These are phyloP conservation scores for Telenomus remus DNA, from an alignment of 1,140 invertebrate genomes.

Conservation along the genomic window DNA sequence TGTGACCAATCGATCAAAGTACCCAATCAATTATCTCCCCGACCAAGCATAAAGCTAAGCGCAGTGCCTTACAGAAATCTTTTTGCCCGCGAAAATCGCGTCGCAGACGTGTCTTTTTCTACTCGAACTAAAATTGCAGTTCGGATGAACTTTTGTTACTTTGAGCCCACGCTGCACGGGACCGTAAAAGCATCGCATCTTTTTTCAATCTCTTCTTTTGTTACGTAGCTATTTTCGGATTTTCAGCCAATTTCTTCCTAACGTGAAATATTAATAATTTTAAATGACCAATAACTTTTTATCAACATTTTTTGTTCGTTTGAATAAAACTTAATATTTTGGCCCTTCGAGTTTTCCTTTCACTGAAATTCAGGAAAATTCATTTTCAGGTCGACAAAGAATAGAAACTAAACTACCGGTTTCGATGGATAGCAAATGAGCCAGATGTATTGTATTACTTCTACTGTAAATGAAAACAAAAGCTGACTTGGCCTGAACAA, in stretches of 20 bases:
- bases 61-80: constrained; percentile 53
- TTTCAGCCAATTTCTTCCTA: too few relatives aligned
- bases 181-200: constrained; percentile 41
- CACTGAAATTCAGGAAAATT: too few relatives aligned
- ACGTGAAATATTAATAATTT: too few relatives aligned
- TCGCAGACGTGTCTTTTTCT: constrained; percentile 48
- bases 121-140: constrained; percentile 54
- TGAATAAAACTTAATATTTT: too few relatives aligned
- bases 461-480: too few relatives aligned
- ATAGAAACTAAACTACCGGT: background rate
- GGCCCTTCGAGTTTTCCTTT: too few relatives aligned
- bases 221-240: background rate
- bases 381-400: too few relatives aligned
- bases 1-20: constrained; percentile 34
- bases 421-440: too few relatives aligned
- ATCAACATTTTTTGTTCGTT: too few relatives aligned
- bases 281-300: too few relatives aligned
- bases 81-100: constrained; percentile 51
- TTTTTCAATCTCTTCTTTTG: constrained; percentile 53
- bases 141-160: constrained; percentile 48
- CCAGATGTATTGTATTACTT: too few relatives aligned
- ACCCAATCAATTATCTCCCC: constrained; percentile 54
- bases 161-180: constrained; percentile 32
- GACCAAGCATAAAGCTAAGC: constrained; percentile 47
- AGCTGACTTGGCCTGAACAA: too few relatives aligned